These are phyloP conservation scores for Phocoena sinus DNA, from an alignment of 2,113 vertebrate species.

Conservation along the genomic window DNA sequence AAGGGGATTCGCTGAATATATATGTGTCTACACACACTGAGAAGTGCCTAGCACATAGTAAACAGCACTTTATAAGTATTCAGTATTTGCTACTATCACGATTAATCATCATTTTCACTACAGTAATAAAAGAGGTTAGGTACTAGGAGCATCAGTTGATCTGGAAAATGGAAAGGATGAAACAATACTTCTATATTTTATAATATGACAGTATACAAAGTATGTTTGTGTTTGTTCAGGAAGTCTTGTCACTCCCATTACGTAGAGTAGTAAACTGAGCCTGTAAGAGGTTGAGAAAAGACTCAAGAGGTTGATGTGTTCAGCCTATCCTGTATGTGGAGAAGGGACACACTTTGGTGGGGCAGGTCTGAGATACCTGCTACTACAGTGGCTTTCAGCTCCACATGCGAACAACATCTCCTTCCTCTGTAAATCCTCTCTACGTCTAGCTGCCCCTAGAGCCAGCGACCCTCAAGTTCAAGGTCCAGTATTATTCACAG, in stretches of 20 bases:
- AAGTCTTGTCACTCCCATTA: not conserved
- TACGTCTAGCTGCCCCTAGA: not conserved
- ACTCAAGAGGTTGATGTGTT: not conserved
- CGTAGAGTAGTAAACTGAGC: not conserved
- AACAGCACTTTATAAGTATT: not conserved
- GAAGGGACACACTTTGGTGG: not conserved
- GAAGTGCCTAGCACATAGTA: not conserved
- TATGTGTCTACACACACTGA: not conserved
- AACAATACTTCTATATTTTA: not conserved
- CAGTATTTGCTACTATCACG: not conserved
- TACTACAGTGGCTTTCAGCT: not conserved
- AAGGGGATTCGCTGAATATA: not conserved
- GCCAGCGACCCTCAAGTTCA: not conserved
- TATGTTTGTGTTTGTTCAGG: not conserved
- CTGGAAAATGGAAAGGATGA: slow-evolving; percentile 6
- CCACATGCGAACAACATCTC: not conserved
- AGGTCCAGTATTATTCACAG: not conserved
- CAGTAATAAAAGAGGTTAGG: not conserved
- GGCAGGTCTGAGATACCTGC: not conserved
- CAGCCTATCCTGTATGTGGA: not conserved
- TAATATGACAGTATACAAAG: not conserved
- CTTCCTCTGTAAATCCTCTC: not conserved
- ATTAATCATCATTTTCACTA: not conserved
- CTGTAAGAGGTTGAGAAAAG: not conserved
- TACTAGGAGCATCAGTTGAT: not conserved